Base-by-base conservation (phyloP, 1,140 invertebrate species). In the Heliconius hermathena region DNA sequence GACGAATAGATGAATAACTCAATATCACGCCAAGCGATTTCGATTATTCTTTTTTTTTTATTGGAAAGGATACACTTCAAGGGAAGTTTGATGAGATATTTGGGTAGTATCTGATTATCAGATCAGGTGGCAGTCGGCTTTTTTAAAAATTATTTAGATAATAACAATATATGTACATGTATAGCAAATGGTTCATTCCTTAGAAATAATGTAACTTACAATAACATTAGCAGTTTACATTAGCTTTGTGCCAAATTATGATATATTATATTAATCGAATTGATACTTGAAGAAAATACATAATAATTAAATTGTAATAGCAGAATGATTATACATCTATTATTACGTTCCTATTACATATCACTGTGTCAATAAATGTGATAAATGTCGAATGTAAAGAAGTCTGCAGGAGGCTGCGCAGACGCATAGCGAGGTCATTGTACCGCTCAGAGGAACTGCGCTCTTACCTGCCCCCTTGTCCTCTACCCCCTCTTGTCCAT, bases 351-450 rank as follows among this genome's bases (percentile, higher is more conserved):
- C 0, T 8, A 9, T 60, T 60, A 60, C 20, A 20, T 60, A 60
- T 20, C 8, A 60, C 0, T 16, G 71, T 81, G 85, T 85, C 84
- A 84, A 83, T 85, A 84, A 91, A 82, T 84, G 80, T 84, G 80
- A 83, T 66, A 66, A 66, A 66, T 66, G 26, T 66, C 81, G 83
- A 82, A 88, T 83, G 87, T 87, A 85, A 85, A 81, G 79, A 80
- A 81, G 57, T 76, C 41, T 74, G 75, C 54, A 57, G 79, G 57
- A 90, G 87, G 85, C 85, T 89, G 87, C 79, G 88, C 87, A 84
- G 88, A 86, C 85, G 85, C 89, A 82, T 81, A 66, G 81, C 80
- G 89, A 87, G 92, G 92, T 93, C 92, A 88, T 88, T 92, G 92
- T 85, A 87, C 89, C 83, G 82, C 84, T 86, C 85, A 81, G 86